Evolutionary conservation across 2,888 invertebrate species (phyloP).

Genomic region (Chrysolina oricalcia): DNA sequence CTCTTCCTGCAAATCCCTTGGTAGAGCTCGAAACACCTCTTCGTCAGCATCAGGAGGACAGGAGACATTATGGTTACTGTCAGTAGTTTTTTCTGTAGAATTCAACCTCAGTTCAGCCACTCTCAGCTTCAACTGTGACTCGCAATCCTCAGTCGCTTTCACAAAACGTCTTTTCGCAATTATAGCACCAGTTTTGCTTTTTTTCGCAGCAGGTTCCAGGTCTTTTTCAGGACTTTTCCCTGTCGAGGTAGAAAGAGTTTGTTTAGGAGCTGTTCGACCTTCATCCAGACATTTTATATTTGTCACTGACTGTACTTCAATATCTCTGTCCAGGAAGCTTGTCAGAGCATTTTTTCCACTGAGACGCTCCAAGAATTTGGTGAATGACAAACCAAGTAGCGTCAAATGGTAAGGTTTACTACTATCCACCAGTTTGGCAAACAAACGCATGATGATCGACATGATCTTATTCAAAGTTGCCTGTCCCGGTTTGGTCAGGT

Average conservation of each 20-base stretch:
- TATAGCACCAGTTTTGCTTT: conserved; percentile 72
- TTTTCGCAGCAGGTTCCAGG: conserved; percentile 85
- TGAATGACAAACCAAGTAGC: conserved; percentile 85
- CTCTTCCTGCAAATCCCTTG: conserved; percentile 82
- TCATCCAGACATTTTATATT: conserved; percentile 75
- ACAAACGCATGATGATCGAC: conserved; percentile 82
- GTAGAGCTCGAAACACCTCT: conserved; percentile 81
- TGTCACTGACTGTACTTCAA: conserved; percentile 85
- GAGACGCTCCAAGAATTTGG: conserved; percentile 84
- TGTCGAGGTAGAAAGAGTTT: conserved; percentile 67
- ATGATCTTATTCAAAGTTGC: conserved; percentile 79
- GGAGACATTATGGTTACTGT: conserved; percentile 52
- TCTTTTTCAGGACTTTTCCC: conserved; percentile 76
- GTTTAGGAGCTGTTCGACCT: conserved; percentile 30
- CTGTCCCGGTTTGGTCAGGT: conserved; percentile 68
- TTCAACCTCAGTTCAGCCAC: conserved; percentile 80
- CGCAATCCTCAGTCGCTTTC: conserved; percentile 70
- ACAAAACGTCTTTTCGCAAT: conserved; percentile 39
- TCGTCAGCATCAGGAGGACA: conserved; percentile 82
- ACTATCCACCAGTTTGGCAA: conserved; percentile 82
- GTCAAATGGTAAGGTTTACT: conserved; percentile 86
- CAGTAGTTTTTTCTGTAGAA: conserved; percentile 64
- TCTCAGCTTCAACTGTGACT: conserved; percentile 81
- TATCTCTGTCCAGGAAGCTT: conserved; percentile 83
- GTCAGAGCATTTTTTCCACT: conserved; percentile 78